These are phyloP conservation scores for Paralichthys olivaceus DNA, from an alignment of 2,113 vertebrate species.

Conservation along the genomic window DNA sequence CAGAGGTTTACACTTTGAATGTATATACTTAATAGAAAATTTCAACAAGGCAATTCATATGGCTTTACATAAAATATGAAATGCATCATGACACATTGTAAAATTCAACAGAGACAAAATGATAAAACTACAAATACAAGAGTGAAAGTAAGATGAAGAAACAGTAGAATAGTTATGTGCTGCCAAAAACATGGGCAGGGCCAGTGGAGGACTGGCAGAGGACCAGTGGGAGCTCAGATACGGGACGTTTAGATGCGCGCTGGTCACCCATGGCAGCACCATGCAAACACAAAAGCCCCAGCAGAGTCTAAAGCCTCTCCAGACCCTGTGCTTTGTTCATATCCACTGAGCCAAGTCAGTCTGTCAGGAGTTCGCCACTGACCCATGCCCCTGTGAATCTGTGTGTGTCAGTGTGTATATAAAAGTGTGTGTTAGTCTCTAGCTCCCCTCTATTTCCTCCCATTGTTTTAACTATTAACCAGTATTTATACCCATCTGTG, in stretches of 20 bases:
- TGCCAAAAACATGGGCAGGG: not conserved
- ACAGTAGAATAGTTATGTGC: not conserved
- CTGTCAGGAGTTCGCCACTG: slow-evolving; percentile 35
- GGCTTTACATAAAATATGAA: not conserved
- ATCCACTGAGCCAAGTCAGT: slow-evolving; percentile 56
- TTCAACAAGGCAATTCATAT: not conserved
- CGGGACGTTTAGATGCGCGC: slow-evolving; percentile 32
- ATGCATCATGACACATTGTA: not conserved
- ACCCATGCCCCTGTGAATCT: slow-evolving; percentile 2
- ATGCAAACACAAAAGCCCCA: slow-evolving; percentile 49
- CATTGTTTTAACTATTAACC: not conserved
- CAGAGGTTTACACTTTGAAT: not conserved
- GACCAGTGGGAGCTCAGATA: slow-evolving; percentile 19
- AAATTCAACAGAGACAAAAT: not conserved
- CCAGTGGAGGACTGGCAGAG: slow-evolving; percentile 25
- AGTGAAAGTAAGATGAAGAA: not conserved
- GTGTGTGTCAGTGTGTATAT: not conserved
- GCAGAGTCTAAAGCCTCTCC: slow-evolving; percentile 45
- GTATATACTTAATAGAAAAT: not conserved
- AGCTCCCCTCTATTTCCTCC: not conserved
- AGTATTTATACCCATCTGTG: not conserved
- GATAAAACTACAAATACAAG: not conserved
- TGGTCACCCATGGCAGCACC: slow-evolving; percentile 55
- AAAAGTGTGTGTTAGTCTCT: not conserved
- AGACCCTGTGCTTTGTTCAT: slow-evolving; percentile 63